These are phyloP conservation scores for Rhagophthalmus giganteus DNA, from an alignment of 2,888 invertebrate species.

Conservation along the genomic window DNA sequence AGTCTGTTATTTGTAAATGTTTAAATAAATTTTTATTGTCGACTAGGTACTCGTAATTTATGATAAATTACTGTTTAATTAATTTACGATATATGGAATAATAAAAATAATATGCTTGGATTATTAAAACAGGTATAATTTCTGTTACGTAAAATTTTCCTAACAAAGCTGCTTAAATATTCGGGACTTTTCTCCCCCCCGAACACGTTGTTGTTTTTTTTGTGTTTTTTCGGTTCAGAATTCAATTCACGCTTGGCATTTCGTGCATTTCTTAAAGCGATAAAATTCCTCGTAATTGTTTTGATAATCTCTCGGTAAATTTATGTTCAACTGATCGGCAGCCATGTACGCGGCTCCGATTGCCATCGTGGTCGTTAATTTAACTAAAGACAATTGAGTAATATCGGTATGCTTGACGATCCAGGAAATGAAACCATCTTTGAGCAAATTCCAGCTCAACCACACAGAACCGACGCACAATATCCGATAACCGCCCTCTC, in stretches of 20 bases:
- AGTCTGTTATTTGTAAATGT: too few species aligned
- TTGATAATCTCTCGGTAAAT: conserved; percentile 70
- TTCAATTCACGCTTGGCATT: not conserved
- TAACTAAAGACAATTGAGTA: conserved; percentile 65
- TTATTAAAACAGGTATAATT: too few species aligned
- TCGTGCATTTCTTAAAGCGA: conserved; percentile 54
- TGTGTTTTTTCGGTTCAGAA: too few species aligned
- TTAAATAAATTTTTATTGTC: too few species aligned
- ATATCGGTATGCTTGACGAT: conserved; percentile 57
- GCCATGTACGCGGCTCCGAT: conserved; percentile 86
- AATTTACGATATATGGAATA: too few species aligned
- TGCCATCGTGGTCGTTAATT: conserved; percentile 75
- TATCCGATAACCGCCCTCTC: conserved; percentile 63
- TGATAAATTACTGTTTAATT: too few species aligned
- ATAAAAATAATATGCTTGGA: too few species aligned
- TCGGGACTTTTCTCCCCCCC: too few species aligned
- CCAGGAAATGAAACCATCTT: conserved; percentile 68
- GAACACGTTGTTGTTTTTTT: too few species aligned
- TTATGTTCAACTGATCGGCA: conserved; percentile 67
- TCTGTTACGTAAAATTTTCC: too few species aligned
- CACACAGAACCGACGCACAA: conserved; percentile 95
- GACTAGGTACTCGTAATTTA: too few species aligned
- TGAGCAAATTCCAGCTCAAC: conserved; percentile 85
- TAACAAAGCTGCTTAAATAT: too few species aligned
- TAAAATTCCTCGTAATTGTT: conserved; percentile 71